phyloP scores from a whole-genome alignment of 2,113 vertebrate genomes.

The Odocoileus virginianus region DNA sequence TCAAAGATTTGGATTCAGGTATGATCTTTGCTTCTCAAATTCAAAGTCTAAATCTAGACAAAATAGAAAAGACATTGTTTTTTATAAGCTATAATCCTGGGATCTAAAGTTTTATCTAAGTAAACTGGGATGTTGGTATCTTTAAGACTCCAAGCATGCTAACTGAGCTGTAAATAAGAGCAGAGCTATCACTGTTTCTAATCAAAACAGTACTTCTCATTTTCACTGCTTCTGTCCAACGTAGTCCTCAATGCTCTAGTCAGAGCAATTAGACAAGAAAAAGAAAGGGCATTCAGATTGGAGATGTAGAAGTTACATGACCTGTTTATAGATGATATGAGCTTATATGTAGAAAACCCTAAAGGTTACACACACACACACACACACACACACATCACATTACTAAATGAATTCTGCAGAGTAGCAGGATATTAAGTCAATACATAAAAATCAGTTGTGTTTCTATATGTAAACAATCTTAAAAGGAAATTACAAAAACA shows the following conservation, averaged over 20 bases:
- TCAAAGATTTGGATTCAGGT: background rate
- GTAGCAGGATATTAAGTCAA: background rate
- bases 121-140: background rate
- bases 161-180: background rate
- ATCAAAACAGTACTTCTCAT: background rate
- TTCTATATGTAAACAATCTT: background rate
- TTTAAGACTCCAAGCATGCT: slow-evolving; percentile 3
- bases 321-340: background rate
- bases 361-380: background rate
- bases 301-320: background rate
- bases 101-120: background rate
- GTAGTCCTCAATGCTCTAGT: background rate
- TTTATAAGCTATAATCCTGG: slow-evolving; percentile 15
- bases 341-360: background rate
- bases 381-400: background rate
- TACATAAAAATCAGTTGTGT: background rate
- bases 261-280: background rate
- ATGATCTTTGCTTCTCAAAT: background rate
- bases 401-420: background rate
- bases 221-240: background rate
- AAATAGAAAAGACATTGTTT: background rate
- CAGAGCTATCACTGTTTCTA: background rate
- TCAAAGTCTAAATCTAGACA: slow-evolving; percentile 29
- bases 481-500: background rate
- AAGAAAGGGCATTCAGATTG: background rate